Base-by-base conservation (phyloP, 2,113 vertebrate species). In the Nycticebus coucang region DNA sequence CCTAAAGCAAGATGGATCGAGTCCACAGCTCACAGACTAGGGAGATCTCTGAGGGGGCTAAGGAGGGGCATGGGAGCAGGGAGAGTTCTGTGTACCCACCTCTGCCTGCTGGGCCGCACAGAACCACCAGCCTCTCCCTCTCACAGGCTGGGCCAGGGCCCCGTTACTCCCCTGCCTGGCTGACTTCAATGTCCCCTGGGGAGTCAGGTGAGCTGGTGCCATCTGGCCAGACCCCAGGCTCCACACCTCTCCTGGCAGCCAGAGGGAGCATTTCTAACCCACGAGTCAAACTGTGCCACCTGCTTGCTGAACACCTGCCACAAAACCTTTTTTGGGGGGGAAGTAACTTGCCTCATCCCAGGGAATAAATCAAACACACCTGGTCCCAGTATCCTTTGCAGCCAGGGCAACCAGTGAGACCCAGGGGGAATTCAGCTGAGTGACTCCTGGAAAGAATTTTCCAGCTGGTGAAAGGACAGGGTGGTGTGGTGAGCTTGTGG, bases 21-120 rank as follows among this genome's bases (percentile, higher is more conserved):
- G 62, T 10, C 45, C 55, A 17, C 0, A 1, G 24, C 21, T 2
- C 0, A 0, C 0, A 5, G 14, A 11, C 26, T 2, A 5, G 21
- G 53, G 78, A 21, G 64, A 28, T 28, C 28, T 6, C 45, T 2
- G 33, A 68, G 64, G 15, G 15, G 17, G 12, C 45, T 2, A 21
- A 68, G 64, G 12, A 13, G 17, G 17, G 19, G 1, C 2, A 15
- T 69, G 41, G 14, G 55, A 26, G 53, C 26, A 19, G 21, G 12
- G 60, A 5, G 64, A 60, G 30, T 9, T 37, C 3, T 53, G 35
- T 33, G 7, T 1, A 0, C 64, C 69, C 0, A 2, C 37, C 64
- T 71, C 37, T 26, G 10, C 45, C 10, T 50, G 45, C 10, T 2
- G 26, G 57, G 37, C 28, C 9, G 41, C 30, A 35, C 1, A 7